Evolutionary conservation across 2,113 vertebrate genomes (phyloP).

Genomic region (Pica pica): DNA sequence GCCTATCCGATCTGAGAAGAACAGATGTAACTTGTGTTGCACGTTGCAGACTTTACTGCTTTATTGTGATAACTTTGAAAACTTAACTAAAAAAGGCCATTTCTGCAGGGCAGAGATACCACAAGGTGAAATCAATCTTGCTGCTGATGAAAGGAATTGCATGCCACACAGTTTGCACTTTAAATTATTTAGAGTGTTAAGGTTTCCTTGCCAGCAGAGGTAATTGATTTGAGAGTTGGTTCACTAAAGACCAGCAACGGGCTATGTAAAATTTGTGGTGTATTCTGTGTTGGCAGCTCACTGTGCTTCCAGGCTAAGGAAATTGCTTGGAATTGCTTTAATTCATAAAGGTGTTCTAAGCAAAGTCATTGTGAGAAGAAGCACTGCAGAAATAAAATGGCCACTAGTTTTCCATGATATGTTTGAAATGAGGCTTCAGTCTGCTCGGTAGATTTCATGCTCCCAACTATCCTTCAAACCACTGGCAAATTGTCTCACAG

Average conservation of each 20-base stretch:
- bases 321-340: neutral
- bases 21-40: neutral
- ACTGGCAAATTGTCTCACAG: neutral
- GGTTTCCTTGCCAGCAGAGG: conserved; percentile 48
- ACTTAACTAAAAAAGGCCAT: conserved; percentile 37
- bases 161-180: conserved; percentile 4
- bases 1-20: neutral
- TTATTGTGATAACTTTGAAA: conserved; percentile 43
- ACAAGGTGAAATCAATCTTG: conserved; percentile 55
- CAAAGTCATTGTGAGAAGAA: neutral
- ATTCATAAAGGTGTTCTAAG: neutral
- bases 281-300: conserved; percentile 26
- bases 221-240: conserved; percentile 65
- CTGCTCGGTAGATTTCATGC: neutral
- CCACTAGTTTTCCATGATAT: neutral
- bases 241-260: conserved; percentile 44
- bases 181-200: conserved; percentile 68
- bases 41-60: neutral
- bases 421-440: neutral
- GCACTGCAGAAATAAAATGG: neutral
- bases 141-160: conserved; percentile 38
- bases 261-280: conserved; percentile 35
- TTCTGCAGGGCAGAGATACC: conserved; percentile 53
- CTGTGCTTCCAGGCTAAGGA: conserved; percentile 20
- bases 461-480: neutral